Conservation (phyloP, 1,140 invertebrate genomes). For the Stegodyphus dumicola region DNA sequence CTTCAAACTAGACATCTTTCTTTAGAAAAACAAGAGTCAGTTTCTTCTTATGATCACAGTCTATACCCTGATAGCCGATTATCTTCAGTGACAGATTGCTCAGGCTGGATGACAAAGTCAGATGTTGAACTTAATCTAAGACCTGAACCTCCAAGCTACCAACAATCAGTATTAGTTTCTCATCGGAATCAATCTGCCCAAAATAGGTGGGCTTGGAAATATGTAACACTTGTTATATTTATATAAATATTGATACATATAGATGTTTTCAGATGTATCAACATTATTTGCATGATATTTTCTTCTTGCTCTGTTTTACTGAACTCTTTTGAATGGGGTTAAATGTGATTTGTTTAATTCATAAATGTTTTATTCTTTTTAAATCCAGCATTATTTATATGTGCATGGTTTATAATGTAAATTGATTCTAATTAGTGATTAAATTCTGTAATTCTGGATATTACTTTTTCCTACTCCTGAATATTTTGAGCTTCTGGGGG, state of each 20-base stretch:
- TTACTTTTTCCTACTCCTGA: no score
- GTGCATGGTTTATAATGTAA: no score
- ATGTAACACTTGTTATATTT: conserved; percentile 50
- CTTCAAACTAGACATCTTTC: conserved; percentile 52
- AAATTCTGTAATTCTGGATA: no score
- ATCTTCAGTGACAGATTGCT: conserved; percentile 38
- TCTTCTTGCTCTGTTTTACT: background rate
- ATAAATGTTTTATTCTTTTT: no score
- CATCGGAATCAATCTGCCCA: conserved; percentile 7
- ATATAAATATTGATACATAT: background rate
- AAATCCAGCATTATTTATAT: no score
- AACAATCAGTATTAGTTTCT: conserved; percentile 24
- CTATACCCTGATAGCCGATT: conserved; percentile 25
- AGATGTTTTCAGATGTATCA: background rate
- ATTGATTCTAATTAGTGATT: no score
- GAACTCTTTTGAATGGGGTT: background rate
- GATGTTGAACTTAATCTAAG: conserved; percentile 31
- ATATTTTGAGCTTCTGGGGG: no score
- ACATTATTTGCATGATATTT: conserved; percentile 21
- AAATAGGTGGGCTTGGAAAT: conserved; percentile 55
- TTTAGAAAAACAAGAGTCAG: conserved; percentile 39
- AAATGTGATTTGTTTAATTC: no score
- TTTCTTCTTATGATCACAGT: conserved; percentile 42
- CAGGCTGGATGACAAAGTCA: conserved; percentile 39
- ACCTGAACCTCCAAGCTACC: conserved; percentile 38